These are phyloP conservation scores for Periplaneta americana DNA, from an alignment of 1,140 invertebrate genomes.

Conservation along the genomic window DNA sequence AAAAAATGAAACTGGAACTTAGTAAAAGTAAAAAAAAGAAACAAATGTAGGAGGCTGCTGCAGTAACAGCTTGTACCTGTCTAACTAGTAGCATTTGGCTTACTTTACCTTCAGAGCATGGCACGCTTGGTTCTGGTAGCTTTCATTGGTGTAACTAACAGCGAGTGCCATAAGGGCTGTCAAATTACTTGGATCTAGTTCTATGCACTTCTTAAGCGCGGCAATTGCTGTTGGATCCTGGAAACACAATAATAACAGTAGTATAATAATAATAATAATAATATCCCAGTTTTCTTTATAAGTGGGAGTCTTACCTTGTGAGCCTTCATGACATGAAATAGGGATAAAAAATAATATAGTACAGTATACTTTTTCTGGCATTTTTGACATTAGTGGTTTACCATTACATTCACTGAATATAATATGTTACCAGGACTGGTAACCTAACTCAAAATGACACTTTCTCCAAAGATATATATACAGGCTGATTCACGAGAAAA, in stretches of 20 bases:
- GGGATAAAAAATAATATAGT: no score
- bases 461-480: no score
- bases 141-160: constrained; percentile 94
- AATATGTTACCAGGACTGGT: no score
- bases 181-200: constrained; percentile 74
- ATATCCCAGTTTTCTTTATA: not conserved
- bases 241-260: not conserved
- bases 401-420: no score
- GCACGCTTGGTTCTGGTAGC: constrained; percentile 47
- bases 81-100: no score
- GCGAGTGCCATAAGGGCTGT: constrained; percentile 85
- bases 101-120: constrained; percentile 39
- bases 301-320: not conserved
- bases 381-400: no score
- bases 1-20: no score
- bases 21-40: not conserved
- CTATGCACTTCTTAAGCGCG: constrained; percentile 80
- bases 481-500: no score
- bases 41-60: not conserved
- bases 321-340: not conserved
- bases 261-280: not conserved
- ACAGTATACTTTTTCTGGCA: no score
- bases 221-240: constrained; percentile 84
- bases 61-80: no score
- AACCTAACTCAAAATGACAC: no score